Percentiles rank a stretch among this genome's conserved stretches.
These are phyloP conservation scores for Aphyosemion australe DNA, from an alignment of 2,113 vertebrate genomes.

Conservation along the genomic window DNA sequence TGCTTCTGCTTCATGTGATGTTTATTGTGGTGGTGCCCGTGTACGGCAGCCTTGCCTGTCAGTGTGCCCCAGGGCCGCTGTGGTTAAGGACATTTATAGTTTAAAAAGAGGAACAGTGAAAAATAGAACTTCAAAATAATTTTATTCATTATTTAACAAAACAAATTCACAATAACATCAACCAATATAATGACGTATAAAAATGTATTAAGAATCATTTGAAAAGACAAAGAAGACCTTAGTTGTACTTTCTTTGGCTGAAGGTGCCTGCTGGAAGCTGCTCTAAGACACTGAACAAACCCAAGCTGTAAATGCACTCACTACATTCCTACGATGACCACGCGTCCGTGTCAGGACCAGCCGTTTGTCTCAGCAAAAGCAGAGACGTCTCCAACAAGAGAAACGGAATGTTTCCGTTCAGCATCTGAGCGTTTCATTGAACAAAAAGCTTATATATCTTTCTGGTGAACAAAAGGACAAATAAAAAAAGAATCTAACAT, in stretches of 20 bases:
- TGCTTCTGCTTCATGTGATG: too few relatives aligned
- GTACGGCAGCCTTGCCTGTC: too few relatives aligned
- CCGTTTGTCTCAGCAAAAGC: conserved; percentile 49
- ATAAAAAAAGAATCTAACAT: conserved; percentile 26
- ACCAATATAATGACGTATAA: conserved; percentile 56
- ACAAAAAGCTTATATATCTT: conserved; percentile 34
- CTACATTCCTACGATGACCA: conserved; percentile 77
- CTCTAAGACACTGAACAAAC: conserved; percentile 79
- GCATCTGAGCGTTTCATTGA: conserved; percentile 54
- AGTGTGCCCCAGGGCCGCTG: too few relatives aligned
- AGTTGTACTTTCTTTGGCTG: conserved; percentile 91
- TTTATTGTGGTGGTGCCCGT: too few relatives aligned
- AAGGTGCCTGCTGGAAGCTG: conserved; percentile 81
- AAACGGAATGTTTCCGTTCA: conserved; percentile 50
- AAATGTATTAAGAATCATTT: conserved; percentile 55
- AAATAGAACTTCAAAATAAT: conserved; percentile 56
- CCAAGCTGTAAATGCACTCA: conserved; percentile 66
- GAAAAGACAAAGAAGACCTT: conserved; percentile 47
- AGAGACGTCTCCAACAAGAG: conserved; percentile 40
- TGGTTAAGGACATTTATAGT: too few relatives aligned
- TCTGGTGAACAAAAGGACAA: conserved; percentile 41
- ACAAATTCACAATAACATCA: conserved; percentile 48
- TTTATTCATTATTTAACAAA: conserved; percentile 69
- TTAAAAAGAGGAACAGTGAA: too few relatives aligned
- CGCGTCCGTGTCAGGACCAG: conserved; percentile 75